Evolutionary conservation across 2,797 vertebrate species (phyloP).

Genomic region (Pangasius sanitwongsei): DNA sequence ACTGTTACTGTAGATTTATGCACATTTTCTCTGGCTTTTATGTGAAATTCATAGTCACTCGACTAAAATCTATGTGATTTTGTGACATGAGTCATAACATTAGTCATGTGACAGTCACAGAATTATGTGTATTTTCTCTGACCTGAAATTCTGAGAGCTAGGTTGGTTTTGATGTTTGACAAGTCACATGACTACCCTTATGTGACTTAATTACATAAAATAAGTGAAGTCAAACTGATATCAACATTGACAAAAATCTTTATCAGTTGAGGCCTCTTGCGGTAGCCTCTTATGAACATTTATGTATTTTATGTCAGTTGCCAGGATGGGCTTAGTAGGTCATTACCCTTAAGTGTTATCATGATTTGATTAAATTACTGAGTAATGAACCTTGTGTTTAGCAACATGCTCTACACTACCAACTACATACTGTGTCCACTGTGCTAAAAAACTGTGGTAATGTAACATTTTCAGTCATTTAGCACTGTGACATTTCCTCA

Average conservation of each 20-base stretch:
- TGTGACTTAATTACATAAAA: neutral
- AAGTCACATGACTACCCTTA: neutral
- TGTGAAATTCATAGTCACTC: neutral
- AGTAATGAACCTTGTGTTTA: neutral
- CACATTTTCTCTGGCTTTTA: neutral
- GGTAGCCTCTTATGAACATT: neutral
- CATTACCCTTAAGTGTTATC: neutral
- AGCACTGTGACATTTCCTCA: neutral
- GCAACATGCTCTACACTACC: neutral
- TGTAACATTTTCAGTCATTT: slow-evolving; percentile 7
- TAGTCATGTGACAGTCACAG: neutral
- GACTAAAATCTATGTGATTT: neutral
- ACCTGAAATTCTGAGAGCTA: neutral
- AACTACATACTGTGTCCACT: neutral
- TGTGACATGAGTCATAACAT: neutral
- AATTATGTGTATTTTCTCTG: neutral
- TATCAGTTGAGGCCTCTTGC: neutral
- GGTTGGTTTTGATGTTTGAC: neutral
- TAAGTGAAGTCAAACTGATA: neutral
- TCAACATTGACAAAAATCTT: neutral
- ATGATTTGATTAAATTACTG: neutral
- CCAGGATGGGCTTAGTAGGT: neutral
- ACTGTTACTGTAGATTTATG: neutral
- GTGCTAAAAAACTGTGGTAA: neutral
- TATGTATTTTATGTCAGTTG: neutral